A percentile compares a stretch with the other conserved stretches of the same genome.
phyloP scores from a whole-genome alignment of 2,113 vertebrate species.

The Dinomys branickii region DNA sequence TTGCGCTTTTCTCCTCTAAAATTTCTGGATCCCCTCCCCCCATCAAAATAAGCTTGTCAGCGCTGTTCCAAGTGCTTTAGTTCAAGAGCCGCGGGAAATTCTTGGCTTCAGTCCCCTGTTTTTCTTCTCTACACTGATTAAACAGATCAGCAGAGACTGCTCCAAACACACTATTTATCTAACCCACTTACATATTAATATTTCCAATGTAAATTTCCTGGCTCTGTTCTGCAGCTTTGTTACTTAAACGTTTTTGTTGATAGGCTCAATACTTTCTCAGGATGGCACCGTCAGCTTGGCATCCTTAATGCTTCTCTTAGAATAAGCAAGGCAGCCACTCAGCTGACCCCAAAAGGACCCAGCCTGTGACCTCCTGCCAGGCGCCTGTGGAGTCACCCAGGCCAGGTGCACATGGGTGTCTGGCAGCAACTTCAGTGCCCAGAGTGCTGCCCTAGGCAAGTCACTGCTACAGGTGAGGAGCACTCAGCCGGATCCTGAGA shows the following conservation, averaged over 20 bases:
- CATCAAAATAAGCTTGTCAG: background rate
- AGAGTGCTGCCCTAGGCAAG: accelerated
- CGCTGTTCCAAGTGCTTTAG: background rate
- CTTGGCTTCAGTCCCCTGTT: conserved; percentile 48
- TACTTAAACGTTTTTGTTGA: background rate
- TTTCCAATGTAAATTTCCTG: background rate
- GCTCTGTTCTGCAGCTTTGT: background rate
- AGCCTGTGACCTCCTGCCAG: accelerated
- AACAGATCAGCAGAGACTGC: background rate
- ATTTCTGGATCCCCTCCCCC: background rate
- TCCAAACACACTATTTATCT: background rate
- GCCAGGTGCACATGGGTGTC: background rate
- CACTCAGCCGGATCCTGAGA: background rate
- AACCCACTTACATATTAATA: background rate
- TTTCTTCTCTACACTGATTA: background rate
- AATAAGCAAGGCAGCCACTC: accelerated
- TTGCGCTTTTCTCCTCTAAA: conserved; percentile 82
- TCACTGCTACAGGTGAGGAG: background rate
- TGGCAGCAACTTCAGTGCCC: background rate
- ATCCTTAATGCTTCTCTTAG: background rate
- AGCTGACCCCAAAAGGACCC: accelerated
- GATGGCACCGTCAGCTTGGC: background rate
- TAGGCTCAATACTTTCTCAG: background rate
- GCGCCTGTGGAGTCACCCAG: accelerated
- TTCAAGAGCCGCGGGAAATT: conserved; percentile 1